Conservation (phyloP, 2,113 vertebrate species). For the Phyllostomus discolor region DNA sequence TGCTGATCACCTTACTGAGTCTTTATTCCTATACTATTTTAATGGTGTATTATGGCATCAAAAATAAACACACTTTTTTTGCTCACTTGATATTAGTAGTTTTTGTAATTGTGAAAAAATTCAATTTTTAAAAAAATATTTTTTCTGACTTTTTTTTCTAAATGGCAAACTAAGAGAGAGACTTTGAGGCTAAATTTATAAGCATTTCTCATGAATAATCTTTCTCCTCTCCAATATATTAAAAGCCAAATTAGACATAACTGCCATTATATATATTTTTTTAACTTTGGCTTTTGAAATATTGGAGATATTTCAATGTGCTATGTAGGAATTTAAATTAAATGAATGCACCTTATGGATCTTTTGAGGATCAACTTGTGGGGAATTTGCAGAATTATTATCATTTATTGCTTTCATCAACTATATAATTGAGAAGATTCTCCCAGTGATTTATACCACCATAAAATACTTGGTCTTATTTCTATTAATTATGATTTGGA, state of each 20-base stretch:
- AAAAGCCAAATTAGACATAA: slow-evolving; percentile 44
- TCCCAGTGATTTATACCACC: slow-evolving; percentile 61
- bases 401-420: slow-evolving; percentile 72
- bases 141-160: slow-evolving; percentile 27
- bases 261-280: slow-evolving; percentile 45
- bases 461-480: slow-evolving; percentile 66
- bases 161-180: background rate
- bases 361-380: slow-evolving; percentile 51
- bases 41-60: background rate
- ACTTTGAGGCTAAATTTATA: background rate
- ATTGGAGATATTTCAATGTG: slow-evolving; percentile 44
- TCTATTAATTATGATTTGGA: slow-evolving; percentile 72
- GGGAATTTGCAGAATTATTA: slow-evolving; percentile 67
- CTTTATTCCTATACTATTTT: slow-evolving; percentile 30
- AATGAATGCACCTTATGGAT: slow-evolving; percentile 42
- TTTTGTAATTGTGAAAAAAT: slow-evolving; percentile 8
- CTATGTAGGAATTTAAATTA: slow-evolving; percentile 51
- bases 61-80: background rate
- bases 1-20: background rate
- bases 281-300: slow-evolving; percentile 47
- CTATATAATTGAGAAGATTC: slow-evolving; percentile 66
- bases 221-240: background rate
- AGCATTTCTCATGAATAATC: slow-evolving; percentile 34
- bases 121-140: background rate
- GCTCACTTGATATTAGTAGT: background rate